Evolutionary conservation across 2,797 vertebrate species (phyloP), one percentile per base, ranked within the genome.

Genomic region (Amniataba percoides): DNA sequence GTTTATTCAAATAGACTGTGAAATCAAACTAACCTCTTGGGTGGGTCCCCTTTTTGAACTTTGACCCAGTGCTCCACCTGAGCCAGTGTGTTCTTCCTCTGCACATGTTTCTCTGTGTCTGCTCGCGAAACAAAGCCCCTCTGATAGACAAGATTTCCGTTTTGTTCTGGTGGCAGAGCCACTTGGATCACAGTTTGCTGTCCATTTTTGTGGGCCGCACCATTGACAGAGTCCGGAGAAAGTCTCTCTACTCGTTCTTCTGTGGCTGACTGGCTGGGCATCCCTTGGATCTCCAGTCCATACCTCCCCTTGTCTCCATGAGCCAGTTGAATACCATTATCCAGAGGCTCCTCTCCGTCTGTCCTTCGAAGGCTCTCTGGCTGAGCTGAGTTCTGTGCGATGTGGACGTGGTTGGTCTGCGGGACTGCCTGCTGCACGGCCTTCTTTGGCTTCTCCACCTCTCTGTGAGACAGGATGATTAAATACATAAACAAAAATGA

Each of bases 1-100:
- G 8, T 12, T 2, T 1, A 53, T 63, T 74, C 39, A 75, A 73
- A 53, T 1, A 52, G 45, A 71, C 43, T 25, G 52, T 72, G 31
- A 46, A 53, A 13, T 53, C 9, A 39, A 9, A 89, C 94, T 94
- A 67, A 96, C 95, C 95, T 96, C 68, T 94, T 95, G 2, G 90
- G 77, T 45, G 92, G 88, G 0, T 99, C 97, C 63, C 94, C 96
- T 94, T 98, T 99, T 82, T 97, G 98, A 82, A 96, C 94, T 91
- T 98, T 98, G 39, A 98, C 96, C 98, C 98, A 99, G 67, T 97
- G 96, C 87, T 99, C 97, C 93, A 97, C 96, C 83, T 99, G 97
- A 89, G 97, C 95, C 94, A 98, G 91, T 16, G 94, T 94, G 57
- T 93, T 98, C 93, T 97, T 97, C 90, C 96, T 96, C 91, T 98